Percentiles rank a stretch among this genome's conserved stretches.
These are phyloP conservation scores for Branchellion lobata DNA, from an alignment of 2,888 invertebrate genomes.

Conservation along the genomic window DNA sequence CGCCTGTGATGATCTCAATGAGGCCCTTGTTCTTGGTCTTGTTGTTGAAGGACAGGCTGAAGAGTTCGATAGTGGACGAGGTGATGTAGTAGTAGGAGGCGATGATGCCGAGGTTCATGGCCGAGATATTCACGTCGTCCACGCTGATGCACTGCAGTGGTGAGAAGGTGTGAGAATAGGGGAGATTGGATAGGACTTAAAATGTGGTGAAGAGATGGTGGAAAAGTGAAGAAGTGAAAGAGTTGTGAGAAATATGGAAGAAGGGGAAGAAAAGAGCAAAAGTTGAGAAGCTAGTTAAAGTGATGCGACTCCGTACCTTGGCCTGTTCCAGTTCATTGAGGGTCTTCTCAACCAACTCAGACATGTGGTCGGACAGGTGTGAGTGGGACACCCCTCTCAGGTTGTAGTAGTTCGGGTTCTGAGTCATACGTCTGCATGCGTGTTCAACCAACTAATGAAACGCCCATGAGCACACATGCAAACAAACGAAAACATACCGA, in stretches of 20 bases:
- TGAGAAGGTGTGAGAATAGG: too few species aligned
- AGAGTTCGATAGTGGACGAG: constrained; percentile 97
- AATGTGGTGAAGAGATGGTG: background rate
- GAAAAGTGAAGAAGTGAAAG: background rate
- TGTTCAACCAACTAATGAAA: too few species aligned
- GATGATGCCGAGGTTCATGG: constrained; percentile 98
- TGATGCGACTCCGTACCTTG: constrained; percentile 66
- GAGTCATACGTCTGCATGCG: constrained; percentile 77
- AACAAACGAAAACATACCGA: background rate
- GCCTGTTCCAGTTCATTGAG: constrained; percentile 90
- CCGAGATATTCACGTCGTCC: constrained; percentile 94
- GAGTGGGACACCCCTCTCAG: constrained; percentile 90
- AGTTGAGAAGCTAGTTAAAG: too few species aligned
- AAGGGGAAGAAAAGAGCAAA: too few species aligned
- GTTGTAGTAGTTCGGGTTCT: constrained; percentile 99
- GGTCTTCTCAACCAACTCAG: constrained; percentile 94
- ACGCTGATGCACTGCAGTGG: constrained; percentile 78
- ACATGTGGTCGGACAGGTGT: constrained; percentile 94
- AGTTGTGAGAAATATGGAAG: too few species aligned
- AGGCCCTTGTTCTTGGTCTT: constrained; percentile 97
- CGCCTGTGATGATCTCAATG: constrained; percentile 94
- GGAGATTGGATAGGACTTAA: background rate
- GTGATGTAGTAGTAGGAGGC: constrained; percentile 99
- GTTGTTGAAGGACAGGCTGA: constrained; percentile 90
- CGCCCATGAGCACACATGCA: background rate